Percentiles rank a stretch among this genome's conserved stretches.
Evolutionary conservation across 2,797 vertebrate genomes (phyloP).

Genomic region (Trachurus trachurus): DNA sequence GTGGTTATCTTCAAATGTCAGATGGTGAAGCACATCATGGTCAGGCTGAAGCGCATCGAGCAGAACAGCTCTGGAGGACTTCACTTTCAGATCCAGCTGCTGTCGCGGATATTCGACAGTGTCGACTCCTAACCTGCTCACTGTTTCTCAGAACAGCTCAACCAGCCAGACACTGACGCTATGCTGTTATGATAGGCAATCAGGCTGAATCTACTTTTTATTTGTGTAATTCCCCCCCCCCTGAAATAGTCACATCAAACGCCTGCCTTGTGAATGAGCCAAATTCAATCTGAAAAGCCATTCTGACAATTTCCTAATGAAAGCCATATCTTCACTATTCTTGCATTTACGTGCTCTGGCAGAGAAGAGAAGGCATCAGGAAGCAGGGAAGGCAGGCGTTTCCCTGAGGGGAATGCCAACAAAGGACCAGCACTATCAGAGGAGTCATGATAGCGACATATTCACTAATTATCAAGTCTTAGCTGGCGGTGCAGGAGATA

Average conservation of each 20-base stretch:
- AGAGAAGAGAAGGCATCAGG: conserved; percentile 24
- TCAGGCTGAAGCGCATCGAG: conserved; percentile 60
- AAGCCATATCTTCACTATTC: conserved; percentile 41
- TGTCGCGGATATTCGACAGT: conserved; percentile 46
- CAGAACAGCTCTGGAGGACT: conserved; percentile 70
- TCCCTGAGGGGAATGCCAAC: conserved; percentile 59
- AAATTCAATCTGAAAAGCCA: conserved; percentile 28
- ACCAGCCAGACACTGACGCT: conserved; percentile 26
- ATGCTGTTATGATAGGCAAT: conserved; percentile 42
- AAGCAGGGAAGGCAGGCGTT: conserved; percentile 15
- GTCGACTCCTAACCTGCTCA: conserved; percentile 36
- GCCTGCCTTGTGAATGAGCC: conserved; percentile 18
- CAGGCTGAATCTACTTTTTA: conserved; percentile 35
- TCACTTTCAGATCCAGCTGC: conserved; percentile 57
- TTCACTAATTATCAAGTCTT: conserved; percentile 74
- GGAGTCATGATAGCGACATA: conserved; percentile 62
- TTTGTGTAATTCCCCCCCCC: conserved; percentile 30
- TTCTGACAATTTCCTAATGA: conserved; percentile 39
- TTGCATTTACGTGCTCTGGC: conserved; percentile 36
- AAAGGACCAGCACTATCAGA: conserved; percentile 57
- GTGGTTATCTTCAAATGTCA: conserved; percentile 79
- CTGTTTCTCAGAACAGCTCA: conserved; percentile 26
- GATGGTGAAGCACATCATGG: conserved; percentile 63
- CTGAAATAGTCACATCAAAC: conserved; percentile 38
- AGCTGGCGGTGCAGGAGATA: conserved; percentile 59